phyloP scores from a whole-genome alignment of 2,888 invertebrate species.

The Aphodius sticticus region DNA sequence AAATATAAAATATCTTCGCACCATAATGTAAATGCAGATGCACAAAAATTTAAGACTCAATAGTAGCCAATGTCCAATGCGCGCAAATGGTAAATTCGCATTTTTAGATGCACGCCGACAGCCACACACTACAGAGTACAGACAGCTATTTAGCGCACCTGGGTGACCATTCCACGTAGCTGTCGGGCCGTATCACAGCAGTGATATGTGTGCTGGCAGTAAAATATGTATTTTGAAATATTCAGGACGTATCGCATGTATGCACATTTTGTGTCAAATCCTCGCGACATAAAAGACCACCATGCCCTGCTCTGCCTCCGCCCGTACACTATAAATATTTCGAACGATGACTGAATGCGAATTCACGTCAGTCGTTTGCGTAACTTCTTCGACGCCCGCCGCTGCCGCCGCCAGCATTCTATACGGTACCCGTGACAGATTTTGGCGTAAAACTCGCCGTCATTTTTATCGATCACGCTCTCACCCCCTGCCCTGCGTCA shows the following conservation, averaged over 20 bases:
- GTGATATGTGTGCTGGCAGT: not conserved
- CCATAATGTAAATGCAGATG: too few relatives aligned
- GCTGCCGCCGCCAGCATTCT: not conserved
- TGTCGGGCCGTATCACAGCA: not conserved
- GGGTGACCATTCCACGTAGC: not conserved
- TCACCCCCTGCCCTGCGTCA: not conserved
- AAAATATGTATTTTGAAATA: not conserved
- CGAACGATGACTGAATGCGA: conserved; percentile 4
- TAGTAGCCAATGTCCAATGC: not conserved
- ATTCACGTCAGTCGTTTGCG: not conserved
- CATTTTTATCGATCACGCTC: not conserved
- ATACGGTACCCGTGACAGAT: not conserved
- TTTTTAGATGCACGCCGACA: not conserved
- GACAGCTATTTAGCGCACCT: not conserved
- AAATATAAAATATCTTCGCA: too few relatives aligned
- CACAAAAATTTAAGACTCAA: not conserved
- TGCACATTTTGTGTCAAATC: conserved; percentile 4
- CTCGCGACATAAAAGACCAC: not conserved
- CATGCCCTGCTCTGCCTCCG: not conserved
- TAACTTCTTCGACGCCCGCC: not conserved
- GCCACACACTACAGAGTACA: not conserved
- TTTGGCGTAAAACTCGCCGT: not conserved
- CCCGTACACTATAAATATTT: not conserved
- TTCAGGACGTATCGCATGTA: not conserved
- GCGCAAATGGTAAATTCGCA: not conserved